Percentiles rank a stretch among this genome's conserved stretches.
Evolutionary conservation across 1,140 invertebrate genomes (phyloP).

Genomic region (Hylaeus anthracinus): DNA sequence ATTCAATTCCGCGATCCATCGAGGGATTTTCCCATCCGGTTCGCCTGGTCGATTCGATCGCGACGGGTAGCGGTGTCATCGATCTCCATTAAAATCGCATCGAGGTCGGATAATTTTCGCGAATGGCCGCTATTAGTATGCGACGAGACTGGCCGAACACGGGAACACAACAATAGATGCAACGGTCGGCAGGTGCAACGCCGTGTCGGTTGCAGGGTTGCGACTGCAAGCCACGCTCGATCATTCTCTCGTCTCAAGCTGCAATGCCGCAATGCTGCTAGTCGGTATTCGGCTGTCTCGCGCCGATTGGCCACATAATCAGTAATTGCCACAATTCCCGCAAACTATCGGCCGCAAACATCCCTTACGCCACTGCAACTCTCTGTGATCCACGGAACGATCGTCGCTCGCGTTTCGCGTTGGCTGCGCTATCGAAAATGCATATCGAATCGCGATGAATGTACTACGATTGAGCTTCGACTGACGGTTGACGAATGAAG

Average conservation of each 20-base stretch:
- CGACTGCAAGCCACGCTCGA: conserved; percentile 52
- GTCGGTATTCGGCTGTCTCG: conserved; percentile 49
- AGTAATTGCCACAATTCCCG: conserved; percentile 63
- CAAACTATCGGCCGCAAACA: conserved; percentile 56
- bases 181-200: conserved; percentile 52
- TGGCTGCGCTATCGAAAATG: no score
- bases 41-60: neutral
- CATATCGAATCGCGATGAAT: no score
- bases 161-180: conserved; percentile 42
- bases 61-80: neutral
- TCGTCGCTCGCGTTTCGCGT: no score
- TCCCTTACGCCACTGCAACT: conserved; percentile 45
- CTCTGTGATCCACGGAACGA: conserved; percentile 25
- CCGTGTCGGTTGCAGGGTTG: conserved; percentile 34
- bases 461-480: no score
- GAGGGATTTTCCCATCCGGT: neutral
- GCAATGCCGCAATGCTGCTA: conserved; percentile 7
- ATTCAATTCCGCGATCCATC: neutral
- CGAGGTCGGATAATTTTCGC: conserved; percentile 28
- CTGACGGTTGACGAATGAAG: no score
- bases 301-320: conserved; percentile 66
- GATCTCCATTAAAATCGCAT: conserved; percentile 43
- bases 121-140: conserved; percentile 32
- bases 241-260: conserved; percentile 63
- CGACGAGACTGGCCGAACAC: conserved; percentile 35